These are phyloP conservation scores for Phasia obesa DNA, from an alignment of 2,888 invertebrate species.

Conservation along the genomic window DNA sequence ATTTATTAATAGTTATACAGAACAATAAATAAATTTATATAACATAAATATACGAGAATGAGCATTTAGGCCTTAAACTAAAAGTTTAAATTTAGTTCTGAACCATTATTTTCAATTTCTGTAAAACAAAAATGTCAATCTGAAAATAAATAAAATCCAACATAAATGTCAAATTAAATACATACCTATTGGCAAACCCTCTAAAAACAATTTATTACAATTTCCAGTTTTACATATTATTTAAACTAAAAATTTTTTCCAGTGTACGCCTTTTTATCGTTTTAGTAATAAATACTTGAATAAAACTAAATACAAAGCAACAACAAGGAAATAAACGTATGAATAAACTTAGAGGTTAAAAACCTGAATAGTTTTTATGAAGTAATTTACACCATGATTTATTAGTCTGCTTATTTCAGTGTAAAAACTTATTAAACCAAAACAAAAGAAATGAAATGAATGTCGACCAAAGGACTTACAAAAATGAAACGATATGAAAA, in stretches of 20 bases:
- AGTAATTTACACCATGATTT: slow-evolving; percentile 75
- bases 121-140: too few species aligned
- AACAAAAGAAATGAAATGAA: slow-evolving; percentile 9
- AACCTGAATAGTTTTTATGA: slow-evolving; percentile 73
- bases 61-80: too few species aligned
- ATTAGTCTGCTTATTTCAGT: slow-evolving; percentile 70
- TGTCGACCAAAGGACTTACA: neutral
- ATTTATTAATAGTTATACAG: too few species aligned
- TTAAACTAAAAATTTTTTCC: neutral
- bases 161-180: too few species aligned
- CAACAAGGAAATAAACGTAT: slow-evolving; percentile 13
- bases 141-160: too few species aligned
- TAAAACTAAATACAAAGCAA: neutral
- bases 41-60: too few species aligned
- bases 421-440: slow-evolving; percentile 13
- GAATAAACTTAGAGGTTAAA: slow-evolving; percentile 53
- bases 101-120: too few species aligned
- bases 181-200: too few species aligned
- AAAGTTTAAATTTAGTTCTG: too few species aligned
- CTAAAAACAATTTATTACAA: too few species aligned
- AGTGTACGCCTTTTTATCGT: slow-evolving; percentile 8
- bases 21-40: too few species aligned
- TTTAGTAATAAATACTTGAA: slow-evolving; percentile 11
- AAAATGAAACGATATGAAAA: neutral
- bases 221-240: too few species aligned